Base-by-base conservation (phyloP, 2,888 invertebrate genomes). In the Fabriciana adippe region DNA sequence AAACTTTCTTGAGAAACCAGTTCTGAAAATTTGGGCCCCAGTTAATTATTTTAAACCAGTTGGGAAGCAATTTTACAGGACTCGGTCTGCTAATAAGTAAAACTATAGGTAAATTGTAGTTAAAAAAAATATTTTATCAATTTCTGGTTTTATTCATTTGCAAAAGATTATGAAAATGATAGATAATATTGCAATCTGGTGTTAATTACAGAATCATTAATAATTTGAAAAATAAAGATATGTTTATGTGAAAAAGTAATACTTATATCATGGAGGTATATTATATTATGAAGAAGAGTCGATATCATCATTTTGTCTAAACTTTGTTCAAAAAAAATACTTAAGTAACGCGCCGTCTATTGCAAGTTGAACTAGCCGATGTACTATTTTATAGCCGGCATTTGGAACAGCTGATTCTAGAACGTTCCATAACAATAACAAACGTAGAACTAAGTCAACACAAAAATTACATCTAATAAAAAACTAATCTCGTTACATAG, bases 361-460 rank as follows among this genome's bases (percentile, higher is more conserved):
- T 78, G 76, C 71, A 55, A 72, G 47, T 57, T 56, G 55, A 31
- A 66, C 64, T 47, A 15, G 14, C 56, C 15, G 31, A 13, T 35
- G 16, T 35, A n/a, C 31, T 48, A 55, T 45, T 21, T 64, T 31
- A 47, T 55, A 54, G 53, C 70, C 73, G 69, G 66, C 70, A 69
- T 55, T 67, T 63, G 26, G 73, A 87, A 84, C 90, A 89, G 89
- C 90, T 90, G 89, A 89, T 81, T 90, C 90, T 81, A 88, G 89
- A 90, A 90, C 71, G 69, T 89, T 90, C 90, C 77, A 79, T 65
- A 68, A 57, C 62, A 66, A 62, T 64, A 61, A 63, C 66, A 67
- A 66, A 41, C 48, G 11, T 26, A 57, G 56, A 57, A 8, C 21
- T 3, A 41, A 21, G 47, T 21, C 48, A 6, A 15, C 60, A 48